Conservation (phyloP, 2,797 vertebrate genomes). For the Pipistrellus kuhlii region DNA sequence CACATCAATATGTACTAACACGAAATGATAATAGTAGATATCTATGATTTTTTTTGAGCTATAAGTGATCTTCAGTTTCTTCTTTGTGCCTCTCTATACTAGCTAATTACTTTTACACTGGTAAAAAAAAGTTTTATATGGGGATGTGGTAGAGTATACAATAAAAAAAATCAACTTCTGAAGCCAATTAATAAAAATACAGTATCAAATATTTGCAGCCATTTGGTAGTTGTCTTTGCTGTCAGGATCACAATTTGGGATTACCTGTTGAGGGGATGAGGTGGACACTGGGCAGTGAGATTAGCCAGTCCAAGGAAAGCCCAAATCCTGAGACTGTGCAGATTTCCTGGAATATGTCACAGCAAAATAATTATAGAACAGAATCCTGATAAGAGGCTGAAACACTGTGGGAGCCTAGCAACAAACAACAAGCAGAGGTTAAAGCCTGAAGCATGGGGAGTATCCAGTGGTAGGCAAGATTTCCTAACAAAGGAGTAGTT, state of each 20-base stretch:
- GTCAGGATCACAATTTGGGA: neutral
- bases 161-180: neutral
- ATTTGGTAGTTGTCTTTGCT: neutral
- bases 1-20: neutral
- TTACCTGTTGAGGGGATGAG: neutral
- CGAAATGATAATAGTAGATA: neutral
- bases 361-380: neutral
- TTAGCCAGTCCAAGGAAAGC: neutral
- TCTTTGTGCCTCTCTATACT: neutral
- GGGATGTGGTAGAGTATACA: neutral
- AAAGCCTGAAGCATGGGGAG: neutral
- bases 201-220: neutral
- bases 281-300: neutral
- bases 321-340: neutral
- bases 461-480: neutral
- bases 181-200: slow-evolving; percentile 35
- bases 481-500: neutral
- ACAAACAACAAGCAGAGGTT: neutral
- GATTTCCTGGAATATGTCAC: neutral
- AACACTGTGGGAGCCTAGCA: neutral
- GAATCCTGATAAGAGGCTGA: neutral
- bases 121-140: neutral
- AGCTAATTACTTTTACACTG: neutral
- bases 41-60: slow-evolving; percentile 32
- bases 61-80: slow-evolving; percentile 14